Evolutionary conservation across 1,140 invertebrate species (phyloP).

Genomic region (Drosophila sucinea): DNA sequence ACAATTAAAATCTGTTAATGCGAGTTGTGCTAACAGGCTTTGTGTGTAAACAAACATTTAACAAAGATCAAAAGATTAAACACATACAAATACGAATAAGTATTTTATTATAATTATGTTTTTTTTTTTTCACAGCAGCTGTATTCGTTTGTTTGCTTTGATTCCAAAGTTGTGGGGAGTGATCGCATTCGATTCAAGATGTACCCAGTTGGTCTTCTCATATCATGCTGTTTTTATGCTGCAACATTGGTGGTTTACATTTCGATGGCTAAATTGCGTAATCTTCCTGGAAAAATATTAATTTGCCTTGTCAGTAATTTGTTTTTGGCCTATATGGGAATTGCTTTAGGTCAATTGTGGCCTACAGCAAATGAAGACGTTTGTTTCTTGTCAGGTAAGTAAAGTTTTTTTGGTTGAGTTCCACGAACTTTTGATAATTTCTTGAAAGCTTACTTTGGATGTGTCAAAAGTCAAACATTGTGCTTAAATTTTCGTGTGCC

Average conservation of each 20-base stretch:
- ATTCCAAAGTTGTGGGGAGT: conserved; percentile 68
- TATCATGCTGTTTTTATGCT: conserved; percentile 86
- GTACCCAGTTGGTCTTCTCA: conserved; percentile 78
- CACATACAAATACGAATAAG: too few relatives aligned
- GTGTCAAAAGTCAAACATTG: too few relatives aligned
- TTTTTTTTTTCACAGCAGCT: conserved; percentile 66
- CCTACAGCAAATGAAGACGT: conserved; percentile 65
- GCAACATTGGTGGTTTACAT: conserved; percentile 87
- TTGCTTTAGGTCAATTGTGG: conserved; percentile 84
- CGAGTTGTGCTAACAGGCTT: too few relatives aligned
- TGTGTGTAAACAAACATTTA: too few relatives aligned
- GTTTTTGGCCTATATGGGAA: conserved; percentile 85
- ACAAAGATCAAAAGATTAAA: too few relatives aligned
- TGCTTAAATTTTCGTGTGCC: too few relatives aligned
- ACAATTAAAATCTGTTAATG: too few relatives aligned
- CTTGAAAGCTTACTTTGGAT: too few relatives aligned
- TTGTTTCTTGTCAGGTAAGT: conserved; percentile 72
- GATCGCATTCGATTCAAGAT: conserved; percentile 71
- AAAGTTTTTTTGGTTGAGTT: background rate
- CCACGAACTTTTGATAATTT: too few relatives aligned
- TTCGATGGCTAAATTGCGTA: conserved; percentile 86
- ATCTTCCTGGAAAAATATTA: conserved; percentile 88
- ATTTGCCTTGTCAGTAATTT: conserved; percentile 88
- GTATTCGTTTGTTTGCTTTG: conserved; percentile 75
- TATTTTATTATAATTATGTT: conserved; percentile 7